These are phyloP conservation scores for Aldrovandia affinis DNA, from an alignment of 2,797 vertebrate genomes.

Conservation along the genomic window DNA sequence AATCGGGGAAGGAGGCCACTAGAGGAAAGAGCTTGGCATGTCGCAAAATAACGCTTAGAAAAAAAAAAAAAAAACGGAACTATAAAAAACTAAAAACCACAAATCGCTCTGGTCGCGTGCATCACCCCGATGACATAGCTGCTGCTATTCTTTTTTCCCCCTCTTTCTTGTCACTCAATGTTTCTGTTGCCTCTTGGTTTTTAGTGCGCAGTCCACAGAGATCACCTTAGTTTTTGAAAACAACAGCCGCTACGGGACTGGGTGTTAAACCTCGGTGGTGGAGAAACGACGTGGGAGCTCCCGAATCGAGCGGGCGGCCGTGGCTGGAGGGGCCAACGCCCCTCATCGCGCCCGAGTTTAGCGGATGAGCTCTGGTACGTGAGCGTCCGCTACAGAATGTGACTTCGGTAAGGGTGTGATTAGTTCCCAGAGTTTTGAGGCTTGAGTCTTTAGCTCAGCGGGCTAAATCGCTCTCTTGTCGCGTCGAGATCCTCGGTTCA, in stretches of 20 bases:
- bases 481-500: no score
- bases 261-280: constrained; percentile 13
- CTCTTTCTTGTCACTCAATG: not conserved
- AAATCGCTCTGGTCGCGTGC: not conserved
- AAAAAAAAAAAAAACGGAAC: not conserved
- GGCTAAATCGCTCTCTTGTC: no score
- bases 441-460: no score
- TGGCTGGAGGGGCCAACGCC: not conserved
- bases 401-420: no score
- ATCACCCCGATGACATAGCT: not conserved
- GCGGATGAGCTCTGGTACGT: no score
- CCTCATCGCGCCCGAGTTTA: not conserved
- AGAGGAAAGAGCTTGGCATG: constrained; percentile 1
- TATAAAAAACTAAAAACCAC: constrained; percentile 3
- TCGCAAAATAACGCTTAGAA: constrained; percentile 13
- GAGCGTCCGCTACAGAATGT: no score
- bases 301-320: not conserved
- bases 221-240: not conserved
- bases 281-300: not conserved
- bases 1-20: not conserved
- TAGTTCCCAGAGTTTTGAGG: no score
- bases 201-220: not conserved
- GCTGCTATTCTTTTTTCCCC: not conserved
- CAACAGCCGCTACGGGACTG: not conserved
- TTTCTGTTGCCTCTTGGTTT: not conserved